Base-by-base conservation (phyloP, 2,888 invertebrate species). In the Nemoura dubitans region DNA sequence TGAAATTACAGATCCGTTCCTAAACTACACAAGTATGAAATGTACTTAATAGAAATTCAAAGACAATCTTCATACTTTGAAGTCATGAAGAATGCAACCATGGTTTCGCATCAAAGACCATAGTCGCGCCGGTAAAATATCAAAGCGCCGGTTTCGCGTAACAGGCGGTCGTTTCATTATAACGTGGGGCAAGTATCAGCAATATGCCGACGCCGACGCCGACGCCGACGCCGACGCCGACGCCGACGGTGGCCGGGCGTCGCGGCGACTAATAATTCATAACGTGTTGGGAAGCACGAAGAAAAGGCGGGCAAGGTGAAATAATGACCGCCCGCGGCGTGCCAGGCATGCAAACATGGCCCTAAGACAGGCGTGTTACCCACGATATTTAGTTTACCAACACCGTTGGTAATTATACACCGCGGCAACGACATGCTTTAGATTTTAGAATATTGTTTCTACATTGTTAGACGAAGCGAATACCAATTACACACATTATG, bases 281-380 rank as follows among this genome's bases (percentile, higher is more conserved):
- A 78, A 30, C 81, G 81, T 81, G 30, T 30, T 10, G 30, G 28
- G 81, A n/a, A 29, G 81, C 29, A 28, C 81, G 81, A 30, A 30
- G 81, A 81, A 81, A 81, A 81, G 81, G 81, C 81, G 81, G 28
- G n/a, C 14, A 27, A 28, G 26, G 30, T 81, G 81, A 30, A 28
- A 30, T 81, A 81, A 81, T 81, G 81, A 81, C 81, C 81, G 27
- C 81, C 81, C 81, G 30, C 28, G 30, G 81, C 30, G n/a, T 28
- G 81, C 5, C 5, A 30, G 7, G 81, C 81, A 29, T 78, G 78
- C 78, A 78, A 78, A 59, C 59, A 59, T 21, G 21, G 59, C 1
- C 2, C 21, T 59, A 59, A 59, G 59, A 59, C 59, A 59, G 59
- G 59, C 59, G 59, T 59, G 59, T 59, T 59, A 21, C 59, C 59